These are phyloP conservation scores for Salarias fasciatus DNA, from an alignment of 2,797 vertebrate species.

Conservation along the genomic window DNA sequence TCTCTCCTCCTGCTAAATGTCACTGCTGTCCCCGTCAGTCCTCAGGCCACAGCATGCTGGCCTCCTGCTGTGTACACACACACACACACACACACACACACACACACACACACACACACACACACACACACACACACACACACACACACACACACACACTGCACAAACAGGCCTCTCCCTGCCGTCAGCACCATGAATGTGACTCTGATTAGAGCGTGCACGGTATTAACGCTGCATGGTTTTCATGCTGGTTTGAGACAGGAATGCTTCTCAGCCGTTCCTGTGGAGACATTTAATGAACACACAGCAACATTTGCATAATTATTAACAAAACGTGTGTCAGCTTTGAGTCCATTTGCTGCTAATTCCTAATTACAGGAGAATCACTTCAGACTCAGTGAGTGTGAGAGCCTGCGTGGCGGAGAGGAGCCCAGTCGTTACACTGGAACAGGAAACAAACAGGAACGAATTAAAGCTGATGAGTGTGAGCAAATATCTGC, in stretches of 20 bases:
- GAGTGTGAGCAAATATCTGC: too few species aligned
- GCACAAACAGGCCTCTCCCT: constrained; percentile 3
- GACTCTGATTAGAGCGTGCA: constrained; percentile 16
- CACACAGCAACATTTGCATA: background rate
- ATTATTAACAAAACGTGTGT: constrained; percentile 9
- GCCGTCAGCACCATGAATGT: constrained; percentile 1
- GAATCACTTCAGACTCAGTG: background rate
- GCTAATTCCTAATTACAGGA: constrained; percentile 2
- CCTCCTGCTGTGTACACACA: background rate
- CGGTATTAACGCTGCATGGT: background rate
- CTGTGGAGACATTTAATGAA: background rate
- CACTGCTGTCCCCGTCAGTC: constrained; percentile 23
- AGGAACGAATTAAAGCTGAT: too few species aligned
- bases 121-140: constrained; percentile 2
- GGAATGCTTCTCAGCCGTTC: background rate
- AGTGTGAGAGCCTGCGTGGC: background rate
- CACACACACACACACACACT: background rate
- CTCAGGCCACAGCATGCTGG: background rate
- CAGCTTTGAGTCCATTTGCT: constrained; percentile 7
- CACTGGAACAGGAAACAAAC: too few species aligned
- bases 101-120: background rate
- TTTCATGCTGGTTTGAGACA: constrained; percentile 5
- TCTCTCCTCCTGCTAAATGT: constrained; percentile 42
- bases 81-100: background rate
- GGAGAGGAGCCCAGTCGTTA: background rate